Evolutionary conservation across 1,140 invertebrate species (phyloP).

Genomic region (Drosophila auraria): DNA sequence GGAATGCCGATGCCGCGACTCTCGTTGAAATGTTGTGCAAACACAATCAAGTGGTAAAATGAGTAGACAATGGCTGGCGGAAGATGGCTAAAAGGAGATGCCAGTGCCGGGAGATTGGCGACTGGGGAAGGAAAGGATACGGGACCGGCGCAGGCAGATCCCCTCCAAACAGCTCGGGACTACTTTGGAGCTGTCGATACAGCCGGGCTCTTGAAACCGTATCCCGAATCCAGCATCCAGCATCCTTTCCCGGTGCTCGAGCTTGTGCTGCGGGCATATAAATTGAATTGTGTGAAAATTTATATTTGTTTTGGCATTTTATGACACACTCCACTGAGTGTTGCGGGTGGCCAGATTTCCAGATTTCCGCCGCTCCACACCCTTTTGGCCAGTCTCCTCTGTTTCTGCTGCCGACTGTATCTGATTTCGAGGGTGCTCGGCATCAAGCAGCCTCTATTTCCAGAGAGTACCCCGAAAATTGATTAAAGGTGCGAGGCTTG

Average conservation of each 20-base stretch:
- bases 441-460: constrained; percentile 18
- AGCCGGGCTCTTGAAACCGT: constrained; percentile 46
- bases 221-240: constrained; percentile 51
- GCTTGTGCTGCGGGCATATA: constrained; percentile 50
- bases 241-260: constrained; percentile 45
- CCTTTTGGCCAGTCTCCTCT: constrained; percentile 1
- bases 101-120: constrained; percentile 4
- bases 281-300: constrained; percentile 76
- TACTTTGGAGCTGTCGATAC: constrained; percentile 50
- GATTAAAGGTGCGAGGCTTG: constrained; percentile 65
- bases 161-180: constrained; percentile 23
- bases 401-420: constrained; percentile 36
- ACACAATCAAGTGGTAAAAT: constrained; percentile 77
- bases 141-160: background rate
- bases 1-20: constrained; percentile 8
- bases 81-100: constrained; percentile 18
- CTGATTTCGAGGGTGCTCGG: constrained; percentile 28
- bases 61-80: constrained; percentile 64
- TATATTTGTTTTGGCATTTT: constrained; percentile 76
- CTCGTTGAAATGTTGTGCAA: constrained; percentile 57
- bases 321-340: constrained; percentile 64
- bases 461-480: constrained; percentile 35
- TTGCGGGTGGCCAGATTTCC: constrained; percentile 50
- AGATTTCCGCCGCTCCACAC: constrained; percentile 3
- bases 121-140: background rate